Evolutionary conservation across 2,113 vertebrate genomes (phyloP).

Genomic region (Phodopus roborovskii): DNA sequence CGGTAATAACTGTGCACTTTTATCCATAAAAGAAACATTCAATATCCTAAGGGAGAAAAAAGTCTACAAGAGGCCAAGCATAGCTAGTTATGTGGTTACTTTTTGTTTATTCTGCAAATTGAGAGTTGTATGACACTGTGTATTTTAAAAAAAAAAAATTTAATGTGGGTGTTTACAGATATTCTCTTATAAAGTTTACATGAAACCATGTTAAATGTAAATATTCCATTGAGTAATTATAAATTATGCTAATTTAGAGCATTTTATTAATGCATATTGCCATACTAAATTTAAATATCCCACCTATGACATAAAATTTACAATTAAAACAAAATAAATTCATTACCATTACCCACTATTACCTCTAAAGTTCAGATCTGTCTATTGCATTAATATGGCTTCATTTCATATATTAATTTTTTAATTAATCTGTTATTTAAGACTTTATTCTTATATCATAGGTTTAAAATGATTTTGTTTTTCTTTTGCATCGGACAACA

Average conservation of each 20-base stretch:
- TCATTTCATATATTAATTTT: not conserved
- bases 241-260: not conserved
- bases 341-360: not conserved
- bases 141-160: not conserved
- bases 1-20: not conserved
- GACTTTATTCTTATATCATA: not conserved
- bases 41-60: not conserved
- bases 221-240: not conserved
- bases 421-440: conserved; percentile 8
- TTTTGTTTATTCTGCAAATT: not conserved
- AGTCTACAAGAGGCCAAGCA: not conserved
- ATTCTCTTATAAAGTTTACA: not conserved
- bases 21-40: conserved; percentile 26
- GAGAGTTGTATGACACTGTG: not conserved
- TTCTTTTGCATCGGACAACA: not conserved
- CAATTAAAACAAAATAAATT: not conserved
- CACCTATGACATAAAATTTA: not conserved
- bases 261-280: conserved; percentile 5
- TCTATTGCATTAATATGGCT: not conserved
- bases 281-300: conserved; percentile 14
- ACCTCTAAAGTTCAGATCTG: not conserved
- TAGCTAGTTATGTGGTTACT: not conserved
- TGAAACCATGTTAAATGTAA: conserved; percentile 3
- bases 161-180: conserved; percentile 15
- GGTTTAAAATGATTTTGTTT: not conserved